phyloP scores from a whole-genome alignment of 37 sponge, comb jelly and placozoan species.

The Chondrosia reniformis region DNA sequence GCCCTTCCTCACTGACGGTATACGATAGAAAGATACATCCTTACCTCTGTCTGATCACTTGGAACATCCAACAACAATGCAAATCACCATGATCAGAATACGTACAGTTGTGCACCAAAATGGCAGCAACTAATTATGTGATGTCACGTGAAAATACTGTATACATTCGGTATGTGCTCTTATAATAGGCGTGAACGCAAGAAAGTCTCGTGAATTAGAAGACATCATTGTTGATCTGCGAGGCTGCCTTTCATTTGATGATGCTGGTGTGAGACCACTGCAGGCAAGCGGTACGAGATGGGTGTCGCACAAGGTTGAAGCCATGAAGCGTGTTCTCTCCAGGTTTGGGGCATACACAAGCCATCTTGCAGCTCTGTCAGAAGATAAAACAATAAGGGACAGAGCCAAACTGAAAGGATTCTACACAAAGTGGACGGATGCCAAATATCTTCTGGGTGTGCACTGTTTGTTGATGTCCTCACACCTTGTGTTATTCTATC shows the following conservation, averaged over 20 bases:
- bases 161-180: no score
- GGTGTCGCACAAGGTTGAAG: slow-evolving; percentile 49
- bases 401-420: slow-evolving; percentile 56
- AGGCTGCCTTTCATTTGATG: slow-evolving; percentile 16
- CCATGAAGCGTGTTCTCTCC: slow-evolving; percentile 65
- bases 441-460: slow-evolving; percentile 70
- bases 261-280: slow-evolving; percentile 38
- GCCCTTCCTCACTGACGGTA: background rate
- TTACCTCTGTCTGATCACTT: slow-evolving; percentile 38
- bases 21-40: slow-evolving; percentile 32
- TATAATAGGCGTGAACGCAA: no score
- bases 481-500: slow-evolving; percentile 34
- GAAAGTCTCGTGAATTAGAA: slow-evolving; percentile 37
- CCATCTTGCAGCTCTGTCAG: slow-evolving; percentile 53
- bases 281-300: slow-evolving; percentile 43
- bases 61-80: slow-evolving; percentile 19
- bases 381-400: slow-evolving; percentile 39
- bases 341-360: slow-evolving; percentile 63
- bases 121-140: background rate
- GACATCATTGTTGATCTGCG: slow-evolving; percentile 29
- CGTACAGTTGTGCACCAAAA: slow-evolving; percentile 6
- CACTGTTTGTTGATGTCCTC: slow-evolving; percentile 49
- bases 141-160: no score
- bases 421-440: slow-evolving; percentile 37
- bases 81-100: slow-evolving; percentile 10